These are phyloP conservation scores for Formica aserva DNA, from an alignment of 2,888 invertebrate genomes.

Conservation along the genomic window DNA sequence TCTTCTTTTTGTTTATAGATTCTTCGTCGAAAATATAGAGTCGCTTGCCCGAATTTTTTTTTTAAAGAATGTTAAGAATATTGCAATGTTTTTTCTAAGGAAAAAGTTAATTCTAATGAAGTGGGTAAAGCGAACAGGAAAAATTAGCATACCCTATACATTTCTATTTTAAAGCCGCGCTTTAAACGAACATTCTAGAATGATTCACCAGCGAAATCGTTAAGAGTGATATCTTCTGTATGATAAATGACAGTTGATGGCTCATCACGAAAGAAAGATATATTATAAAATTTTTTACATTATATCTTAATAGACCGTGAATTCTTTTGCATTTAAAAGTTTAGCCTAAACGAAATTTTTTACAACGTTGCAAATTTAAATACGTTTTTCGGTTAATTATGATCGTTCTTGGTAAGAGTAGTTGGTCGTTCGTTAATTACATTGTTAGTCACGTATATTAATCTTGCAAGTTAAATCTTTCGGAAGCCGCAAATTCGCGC, in stretches of 20 bases:
- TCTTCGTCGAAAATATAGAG: not conserved
- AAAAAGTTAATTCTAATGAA: not conserved
- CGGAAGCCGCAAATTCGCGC: conserved; percentile 61
- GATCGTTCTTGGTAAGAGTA: conserved; percentile 58
- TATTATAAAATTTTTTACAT: conserved; percentile 32
- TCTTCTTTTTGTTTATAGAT: not conserved
- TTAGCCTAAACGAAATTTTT: not conserved
- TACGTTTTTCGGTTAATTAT: conserved; percentile 55
- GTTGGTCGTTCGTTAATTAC: conserved; percentile 66
- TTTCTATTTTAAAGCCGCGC: not conserved
- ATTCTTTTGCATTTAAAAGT: not conserved
- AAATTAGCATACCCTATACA: not conserved
- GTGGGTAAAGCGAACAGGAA: not conserved
- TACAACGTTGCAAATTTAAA: conserved; percentile 18
- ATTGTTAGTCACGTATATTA: conserved; percentile 64
- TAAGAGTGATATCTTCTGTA: conserved; percentile 1
- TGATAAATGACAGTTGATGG: conserved; percentile 31
- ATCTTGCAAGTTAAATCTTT: conserved; percentile 72
- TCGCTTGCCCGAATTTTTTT: not conserved
- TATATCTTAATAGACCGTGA: conserved; percentile 21
- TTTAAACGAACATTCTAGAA: not conserved
- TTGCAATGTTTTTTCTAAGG: not conserved
- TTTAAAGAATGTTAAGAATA: not conserved
- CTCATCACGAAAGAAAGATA: conserved; percentile 15
- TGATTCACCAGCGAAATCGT: conserved; percentile 10